Evolutionary conservation across 2,797 vertebrate genomes (phyloP).

Genomic region (Cynodonichthys magdalenae): DNA sequence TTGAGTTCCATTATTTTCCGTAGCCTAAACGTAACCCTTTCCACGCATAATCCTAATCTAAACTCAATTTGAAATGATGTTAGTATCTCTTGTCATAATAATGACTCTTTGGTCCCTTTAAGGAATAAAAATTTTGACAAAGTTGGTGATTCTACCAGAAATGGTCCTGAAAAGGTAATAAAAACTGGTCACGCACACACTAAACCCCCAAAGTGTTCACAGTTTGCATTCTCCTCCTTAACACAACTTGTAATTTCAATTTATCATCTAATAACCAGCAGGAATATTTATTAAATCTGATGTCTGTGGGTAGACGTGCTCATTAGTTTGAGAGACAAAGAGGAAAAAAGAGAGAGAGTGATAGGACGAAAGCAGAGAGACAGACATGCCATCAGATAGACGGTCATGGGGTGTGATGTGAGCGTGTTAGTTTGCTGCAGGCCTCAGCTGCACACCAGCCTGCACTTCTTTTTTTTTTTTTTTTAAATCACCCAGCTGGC

Average conservation of each 20-base stretch:
- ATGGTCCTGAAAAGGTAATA: too few species aligned
- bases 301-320: conserved; percentile 18
- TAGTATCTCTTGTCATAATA: too few species aligned
- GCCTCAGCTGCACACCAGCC: conserved; percentile 60
- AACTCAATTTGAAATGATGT: too few species aligned
- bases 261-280: conserved; percentile 39
- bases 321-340: neutral
- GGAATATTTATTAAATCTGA: conserved; percentile 23
- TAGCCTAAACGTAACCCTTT: too few species aligned
- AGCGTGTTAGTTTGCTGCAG: conserved; percentile 41
- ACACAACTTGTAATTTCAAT: conserved; percentile 28
- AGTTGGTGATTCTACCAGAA: too few species aligned
- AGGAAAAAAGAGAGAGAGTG: neutral
- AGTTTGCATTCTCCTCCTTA: conserved; percentile 3
- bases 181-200: neutral
- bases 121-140: too few species aligned
- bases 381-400: conserved; percentile 20
- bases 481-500: conserved; percentile 60
- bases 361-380: neutral
- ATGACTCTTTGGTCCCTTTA: too few species aligned
- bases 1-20: neutral
- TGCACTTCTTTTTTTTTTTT: conserved; percentile 50
- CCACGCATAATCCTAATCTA: too few species aligned
- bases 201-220: conserved; percentile 2
- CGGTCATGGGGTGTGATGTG: conserved; percentile 30